Conservation (phyloP, 2,113 vertebrate species). For the Morone chrysops region DNA sequence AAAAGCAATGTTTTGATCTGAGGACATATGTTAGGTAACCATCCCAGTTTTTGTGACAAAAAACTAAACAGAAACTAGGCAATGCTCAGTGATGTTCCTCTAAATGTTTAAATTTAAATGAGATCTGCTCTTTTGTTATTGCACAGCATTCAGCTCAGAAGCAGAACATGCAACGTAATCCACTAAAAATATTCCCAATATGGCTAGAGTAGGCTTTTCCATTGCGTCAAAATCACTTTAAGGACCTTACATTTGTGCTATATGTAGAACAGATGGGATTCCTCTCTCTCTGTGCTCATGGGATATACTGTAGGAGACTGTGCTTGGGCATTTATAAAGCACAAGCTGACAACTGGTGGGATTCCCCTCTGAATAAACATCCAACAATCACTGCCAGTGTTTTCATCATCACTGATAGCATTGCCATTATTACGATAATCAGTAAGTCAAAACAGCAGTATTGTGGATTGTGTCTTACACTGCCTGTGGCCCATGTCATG, state of each 20-base stretch:
- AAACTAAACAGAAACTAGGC: not conserved
- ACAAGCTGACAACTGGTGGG: not conserved
- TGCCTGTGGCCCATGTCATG: slow-evolving; percentile 55
- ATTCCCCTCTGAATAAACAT: not conserved
- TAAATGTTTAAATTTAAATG: not conserved
- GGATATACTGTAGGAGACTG: not conserved
- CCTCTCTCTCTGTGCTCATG: not conserved
- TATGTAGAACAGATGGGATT: not conserved
- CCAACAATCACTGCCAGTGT: not conserved
- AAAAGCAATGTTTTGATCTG: not conserved
- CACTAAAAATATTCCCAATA: not conserved
- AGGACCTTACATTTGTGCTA: not conserved
- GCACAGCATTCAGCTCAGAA: too few relatives aligned
- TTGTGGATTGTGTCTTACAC: slow-evolving; percentile 54
- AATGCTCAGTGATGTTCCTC: not conserved
- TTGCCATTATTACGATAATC: not conserved
- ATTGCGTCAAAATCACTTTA: not conserved
- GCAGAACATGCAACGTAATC: not conserved
- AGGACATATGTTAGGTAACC: not conserved
- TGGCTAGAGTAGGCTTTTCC: not conserved
- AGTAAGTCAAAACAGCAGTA: not conserved
- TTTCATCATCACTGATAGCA: not conserved
- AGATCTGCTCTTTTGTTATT: not conserved
- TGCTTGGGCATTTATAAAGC: not conserved
- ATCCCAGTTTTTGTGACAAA: not conserved